Percentiles rank a stretch among this genome's conserved stretches.
These are phyloP conservation scores for Zootoca vivipara DNA, from an alignment of 2,113 vertebrate genomes.

Conservation along the genomic window DNA sequence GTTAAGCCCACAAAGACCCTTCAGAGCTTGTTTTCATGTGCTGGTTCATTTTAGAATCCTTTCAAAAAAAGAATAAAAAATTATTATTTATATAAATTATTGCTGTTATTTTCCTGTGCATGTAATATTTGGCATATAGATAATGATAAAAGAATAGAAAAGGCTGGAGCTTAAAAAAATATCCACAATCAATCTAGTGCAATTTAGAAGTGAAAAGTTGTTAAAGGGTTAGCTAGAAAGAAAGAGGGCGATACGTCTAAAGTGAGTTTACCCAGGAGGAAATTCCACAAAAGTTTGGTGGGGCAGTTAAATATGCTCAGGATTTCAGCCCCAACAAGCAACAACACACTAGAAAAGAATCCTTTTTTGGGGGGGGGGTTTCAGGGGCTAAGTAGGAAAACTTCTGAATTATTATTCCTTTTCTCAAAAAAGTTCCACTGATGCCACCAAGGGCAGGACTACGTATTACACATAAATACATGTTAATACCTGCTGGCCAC, in stretches of 20 bases:
- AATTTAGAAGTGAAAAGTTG: slow-evolving; percentile 29
- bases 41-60: background rate
- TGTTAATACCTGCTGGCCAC: background rate
- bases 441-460: background rate
- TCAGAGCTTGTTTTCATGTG: background rate
- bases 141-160: background rate
- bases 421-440: background rate
- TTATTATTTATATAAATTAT: background rate
- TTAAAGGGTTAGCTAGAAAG: background rate
- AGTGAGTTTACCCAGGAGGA: background rate
- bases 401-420: background rate
- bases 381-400: background rate
- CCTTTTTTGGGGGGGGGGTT: background rate
- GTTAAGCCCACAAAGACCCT: background rate
- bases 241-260: fast-evolving
- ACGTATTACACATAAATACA: background rate
- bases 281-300: background rate
- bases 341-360: background rate
- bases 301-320: background rate
- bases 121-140: slow-evolving; percentile 14
- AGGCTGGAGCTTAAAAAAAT: background rate
- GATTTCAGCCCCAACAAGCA: too few species aligned
- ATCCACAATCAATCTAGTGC: slow-evolving; percentile 53
- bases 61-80: fast-evolving
- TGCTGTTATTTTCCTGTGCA: slow-evolving; percentile 1